A percentile compares a stretch with the other conserved stretches of the same genome.
These are phyloP conservation scores for Elephas maximus DNA, from an alignment of 2,113 vertebrate genomes.

Conservation along the genomic window DNA sequence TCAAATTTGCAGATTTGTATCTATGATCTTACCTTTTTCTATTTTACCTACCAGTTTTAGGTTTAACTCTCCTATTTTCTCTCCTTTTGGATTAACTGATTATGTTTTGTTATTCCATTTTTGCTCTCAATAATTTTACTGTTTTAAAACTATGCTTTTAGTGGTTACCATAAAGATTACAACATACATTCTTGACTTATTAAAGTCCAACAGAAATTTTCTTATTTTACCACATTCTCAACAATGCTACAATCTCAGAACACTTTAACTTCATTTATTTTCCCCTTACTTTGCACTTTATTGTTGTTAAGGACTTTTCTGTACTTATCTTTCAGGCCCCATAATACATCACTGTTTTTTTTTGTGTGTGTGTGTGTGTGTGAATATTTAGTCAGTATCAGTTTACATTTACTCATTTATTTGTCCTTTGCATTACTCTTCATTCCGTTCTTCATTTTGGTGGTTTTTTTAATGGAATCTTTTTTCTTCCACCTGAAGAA, in stretches of 20 bases:
- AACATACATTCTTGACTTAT: background rate
- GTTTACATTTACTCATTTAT: conserved; percentile 44
- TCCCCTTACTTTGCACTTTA: background rate
- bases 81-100: background rate
- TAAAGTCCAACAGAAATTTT: background rate
- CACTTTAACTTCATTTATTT: background rate
- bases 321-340: background rate
- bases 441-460: background rate
- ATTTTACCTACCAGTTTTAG: conserved; percentile 1
- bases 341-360: background rate
- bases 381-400: background rate
- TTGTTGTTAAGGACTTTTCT: background rate
- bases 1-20: conserved; percentile 1
- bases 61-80: background rate
- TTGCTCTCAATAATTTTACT: background rate
- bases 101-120: background rate
- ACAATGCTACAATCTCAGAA: background rate
- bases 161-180: background rate
- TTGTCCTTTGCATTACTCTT: conserved; percentile 37
- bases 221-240: background rate
- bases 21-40: background rate
- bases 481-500: background rate
- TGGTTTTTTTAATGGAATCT: background rate
- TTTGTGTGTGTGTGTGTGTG: too few species aligned
- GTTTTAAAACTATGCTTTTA: background rate